These are phyloP conservation scores for Mythimna vitellina DNA, from an alignment of 2,888 invertebrate species.

Conservation along the genomic window DNA sequence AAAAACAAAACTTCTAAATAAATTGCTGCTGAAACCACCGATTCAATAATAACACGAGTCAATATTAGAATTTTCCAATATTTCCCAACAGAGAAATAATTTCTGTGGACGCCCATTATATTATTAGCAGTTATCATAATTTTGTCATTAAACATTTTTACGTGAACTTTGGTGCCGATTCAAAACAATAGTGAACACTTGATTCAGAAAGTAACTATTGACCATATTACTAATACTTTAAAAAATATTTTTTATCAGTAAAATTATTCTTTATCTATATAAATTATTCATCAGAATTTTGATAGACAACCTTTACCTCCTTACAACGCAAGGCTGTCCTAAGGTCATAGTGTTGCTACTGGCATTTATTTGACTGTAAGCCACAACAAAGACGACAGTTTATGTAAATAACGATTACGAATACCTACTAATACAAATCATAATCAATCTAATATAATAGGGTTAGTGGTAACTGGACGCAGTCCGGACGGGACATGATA, in stretches of 20 bases:
- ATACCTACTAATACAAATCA: too few relatives aligned
- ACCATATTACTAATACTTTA: not conserved
- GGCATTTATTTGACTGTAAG: too few relatives aligned
- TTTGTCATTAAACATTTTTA: constrained; percentile 12
- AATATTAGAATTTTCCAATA: constrained; percentile 18
- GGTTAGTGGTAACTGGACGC: too few relatives aligned
- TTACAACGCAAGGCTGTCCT: too few relatives aligned
- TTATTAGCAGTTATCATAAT: constrained; percentile 16
- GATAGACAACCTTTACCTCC: not conserved
- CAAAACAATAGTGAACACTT: not conserved
- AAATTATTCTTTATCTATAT: not conserved
- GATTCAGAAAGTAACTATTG: not conserved
- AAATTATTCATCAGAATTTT: constrained; percentile 5
- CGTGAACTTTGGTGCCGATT: not conserved
- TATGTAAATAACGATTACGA: too few relatives aligned
- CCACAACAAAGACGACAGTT: too few relatives aligned
- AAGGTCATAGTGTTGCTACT: too few relatives aligned
- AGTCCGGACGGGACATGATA: too few relatives aligned
- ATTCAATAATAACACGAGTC: constrained; percentile 12
- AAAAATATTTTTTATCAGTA: not conserved
- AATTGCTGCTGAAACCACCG: not conserved
- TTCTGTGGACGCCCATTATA: constrained; percentile 26
- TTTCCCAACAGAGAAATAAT: constrained; percentile 2
- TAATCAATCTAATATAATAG: too few relatives aligned
- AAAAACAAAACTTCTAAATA: not conserved